Base-by-base conservation (phyloP, 2,797 vertebrate genomes). In the Ataeniobius toweri region DNA sequence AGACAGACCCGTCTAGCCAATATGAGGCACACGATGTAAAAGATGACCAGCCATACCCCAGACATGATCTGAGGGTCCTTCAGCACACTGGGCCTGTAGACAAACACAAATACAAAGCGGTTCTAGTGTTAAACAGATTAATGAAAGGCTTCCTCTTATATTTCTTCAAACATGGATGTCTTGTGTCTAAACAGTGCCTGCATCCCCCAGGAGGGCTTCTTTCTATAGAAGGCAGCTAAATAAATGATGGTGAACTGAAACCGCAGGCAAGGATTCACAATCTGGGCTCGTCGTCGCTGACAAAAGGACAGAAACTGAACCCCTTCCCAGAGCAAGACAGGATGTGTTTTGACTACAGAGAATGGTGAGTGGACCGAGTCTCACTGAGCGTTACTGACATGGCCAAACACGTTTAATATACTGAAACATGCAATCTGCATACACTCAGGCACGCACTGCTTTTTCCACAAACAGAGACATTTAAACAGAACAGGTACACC, bases 11-110 rank as follows among this genome's bases (percentile, higher is more conserved):
- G 97, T 88, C 97, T 94, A 68, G 96, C 96, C 82, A 97, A 91
- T 55, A 96, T 94, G 58, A 98, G 90, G 31, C 96, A 94, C 0
- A 94, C 93, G 51, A 97, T 90, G 85, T 97, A 98, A 82, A 98
- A 98, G 86, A 97, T 91, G 83, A 96, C 95, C 75, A 98, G 94
- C 91, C 96, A 97, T 75, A 97, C 85, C 2, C 96, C 96, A 0
- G 97, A 95, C 96, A 97, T 96, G 89, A 97, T 89, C 63, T 95
- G 96, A 63, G 96, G 96, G 48, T 98, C 97, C 88, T 98, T 97
- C 74, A 98, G 90, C 22, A 98, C 94, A 14, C 96, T 96, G 0
- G 95, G 95, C 24, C 97, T 97, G 80, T 3, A 58, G 61, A 85
- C 18, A 79, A 28, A 46, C 36, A 86, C 63, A 71, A 46, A 10